Base-by-base conservation (phyloP, 2,888 invertebrate genomes). In the Ophion costatus region DNA sequence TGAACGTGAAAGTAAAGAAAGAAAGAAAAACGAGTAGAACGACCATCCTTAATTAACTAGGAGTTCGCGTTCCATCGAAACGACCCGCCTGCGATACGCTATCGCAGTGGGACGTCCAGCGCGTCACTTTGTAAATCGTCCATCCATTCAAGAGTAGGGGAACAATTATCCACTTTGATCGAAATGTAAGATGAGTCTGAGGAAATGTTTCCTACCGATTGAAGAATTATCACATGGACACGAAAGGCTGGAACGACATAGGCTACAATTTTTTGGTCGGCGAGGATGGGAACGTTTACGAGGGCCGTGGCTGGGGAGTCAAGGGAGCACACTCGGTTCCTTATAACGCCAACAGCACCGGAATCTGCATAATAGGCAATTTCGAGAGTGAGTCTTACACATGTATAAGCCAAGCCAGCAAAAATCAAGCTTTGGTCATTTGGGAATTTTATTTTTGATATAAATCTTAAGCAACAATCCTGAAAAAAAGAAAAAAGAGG, bases 341-440 rank as follows among this genome's bases (percentile, higher is more conserved):
- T 63, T 96, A 95, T 90, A 97, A 97, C 90, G 92, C 92, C 10
- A 95, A 94, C 81, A 96, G 96, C 89, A 95, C 97, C 33, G 96
- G 96, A 20, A 95, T 97, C 29, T 96, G 96, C 24, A 95, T 96
- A 88, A 95, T 97, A 80, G 97, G 97, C 22, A 96, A 96, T 0
- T 97, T 96, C 85, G 95, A 94, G 5, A 82, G 93, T 88, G 94
- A 92, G 38, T 92, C 9, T 45, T 14, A n/a, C 51, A 45, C 4
- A 4, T 45, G 2, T 45, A 14, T 42, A 9, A 9, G 29, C 4
- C 3, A 29, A 29, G 29, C 29, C 29, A 29, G 29, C 29, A 29
- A 29, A 29, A 29, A 29, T 29, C 4, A 29, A 29, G 29, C 29
- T 29, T 4, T 29, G 29, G 29, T 29, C 29, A 4, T 29, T 29